A percentile compares a stretch with the other conserved stretches of the same genome.
Conservation (phyloP, 2,888 invertebrate genomes). For the Lomographa bimaculata region DNA sequence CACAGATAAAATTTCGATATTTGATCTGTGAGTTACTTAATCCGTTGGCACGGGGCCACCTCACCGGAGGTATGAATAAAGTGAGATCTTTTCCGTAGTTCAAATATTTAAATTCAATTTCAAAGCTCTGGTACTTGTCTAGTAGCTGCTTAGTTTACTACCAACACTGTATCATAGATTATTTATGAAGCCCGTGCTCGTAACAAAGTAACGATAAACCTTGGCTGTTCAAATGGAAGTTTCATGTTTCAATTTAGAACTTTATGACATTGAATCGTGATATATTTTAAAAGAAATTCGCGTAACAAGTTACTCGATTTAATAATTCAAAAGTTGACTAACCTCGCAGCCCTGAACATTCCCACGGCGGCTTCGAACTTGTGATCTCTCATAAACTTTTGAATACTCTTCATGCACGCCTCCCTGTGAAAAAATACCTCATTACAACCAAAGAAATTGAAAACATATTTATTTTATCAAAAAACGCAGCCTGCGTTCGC, state of each 20-base stretch:
- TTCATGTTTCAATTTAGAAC: conserved; percentile 5
- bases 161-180: not conserved
- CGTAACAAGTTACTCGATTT: conserved; percentile 8
- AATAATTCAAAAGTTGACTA: conserved; percentile 31
- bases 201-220: not conserved
- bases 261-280: not conserved
- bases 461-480: too few relatives aligned
- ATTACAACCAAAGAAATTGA: not conserved
- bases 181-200: not conserved
- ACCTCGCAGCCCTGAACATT: conserved; percentile 91
- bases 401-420: conserved; percentile 94
- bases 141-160: too few relatives aligned
- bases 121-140: not conserved
- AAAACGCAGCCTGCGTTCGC: too few relatives aligned
- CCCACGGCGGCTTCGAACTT: conserved; percentile 91
- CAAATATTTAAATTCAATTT: not conserved
- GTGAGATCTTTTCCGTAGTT: too few relatives aligned
- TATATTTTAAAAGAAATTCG: conserved; percentile 6
- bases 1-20: too few relatives aligned
- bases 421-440: conserved; percentile 84
- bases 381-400: conserved; percentile 88
- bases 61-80: too few relatives aligned
- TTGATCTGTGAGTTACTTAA: too few relatives aligned
- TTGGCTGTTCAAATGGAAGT: not conserved
- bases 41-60: too few relatives aligned